Evolutionary conservation across 2,888 invertebrate genomes (phyloP), one percentile per base, ranked within the genome.

Genomic region (Apodemia mormo): DNA sequence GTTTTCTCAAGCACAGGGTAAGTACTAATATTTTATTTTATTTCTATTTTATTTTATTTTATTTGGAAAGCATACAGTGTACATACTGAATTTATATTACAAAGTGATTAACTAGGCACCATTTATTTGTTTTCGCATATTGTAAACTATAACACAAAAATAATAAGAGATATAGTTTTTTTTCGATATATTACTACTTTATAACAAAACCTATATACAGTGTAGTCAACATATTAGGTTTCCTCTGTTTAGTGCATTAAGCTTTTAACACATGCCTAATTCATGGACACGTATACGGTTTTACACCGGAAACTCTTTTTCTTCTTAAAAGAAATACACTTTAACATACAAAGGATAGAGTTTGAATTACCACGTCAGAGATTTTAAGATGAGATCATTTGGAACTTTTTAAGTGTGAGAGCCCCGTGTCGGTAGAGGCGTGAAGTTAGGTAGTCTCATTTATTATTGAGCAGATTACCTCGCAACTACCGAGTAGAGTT

Each of bases 261-360:
- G 89, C 89, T 90, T 90, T 91, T 89, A 90, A 86, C 89, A 87
- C 88, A 90, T 90, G 88, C 86, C 89, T 90, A 90, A 91, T 91
- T 90, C 90, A 90, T 79, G 76, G 74, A 77, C 79, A 77, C 78
- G 81, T 77, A 81, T 77, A 78, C 79, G 77, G 78, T 78, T 74
- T 77, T 66, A 74, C 75, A 74, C 73, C 70, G 69, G 81, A 80
- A 78, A 77, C 76, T 82, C 81, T 75, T 73, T 5, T 67, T 37
- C 66, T 40, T 7, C 8, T 65, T n/a, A 29, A 9, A 68, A 65
- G 12, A 52, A 66, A 54, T 70, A 67, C 64, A 72, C 72, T 81
- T 58, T 58, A 30, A 76, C 2, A 0, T 0, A 6, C 8, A 29
- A 10, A 4, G 2, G 0, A 49, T 77, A 81, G 68, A 80, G 82